Base-by-base conservation (phyloP, 2,888 invertebrate genomes). In the Hypercompe scribonia region DNA sequence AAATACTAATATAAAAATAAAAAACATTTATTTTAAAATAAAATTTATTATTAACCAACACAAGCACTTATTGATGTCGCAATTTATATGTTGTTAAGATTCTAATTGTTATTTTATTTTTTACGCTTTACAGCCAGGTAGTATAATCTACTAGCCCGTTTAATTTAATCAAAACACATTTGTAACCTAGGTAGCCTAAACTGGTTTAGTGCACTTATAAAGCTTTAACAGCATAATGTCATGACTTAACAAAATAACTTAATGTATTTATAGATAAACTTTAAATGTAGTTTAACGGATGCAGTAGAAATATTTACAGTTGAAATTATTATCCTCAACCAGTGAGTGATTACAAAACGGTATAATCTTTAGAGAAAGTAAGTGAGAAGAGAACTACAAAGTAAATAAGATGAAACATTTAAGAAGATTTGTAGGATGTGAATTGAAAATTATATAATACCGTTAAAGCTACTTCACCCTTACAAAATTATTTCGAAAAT, bases 251-350 rank as follows among this genome's bases (percentile, higher is more conserved):
- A 77, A n/a, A n/a, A 58, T 82, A 78, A 82, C 78, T 80, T 78
- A 81, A 74, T 50, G 73, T 67, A 68, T 65, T 69, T 33, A 71
- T 77, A 68, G n/a, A 68, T 58, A 75, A 70, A 67, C 21, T 73
- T 77, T 66, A 73, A 77, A 77, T 69, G 73, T 77, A 65, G 74
- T 54, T 54, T 54, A 54, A 54, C 34, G 63, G 70, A 54, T 67
- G 75, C 69, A 67, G 42, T 77, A 74, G 73, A 78, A 77, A 68
- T 83, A 85, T 86, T 84, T 86, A 86, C 86, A 86, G 63, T 33
- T 80, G 71, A 70, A 76, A 78, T 74, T n/a, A 54, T 24, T 54
- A 73, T 81, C 78, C 75, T 78, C 73, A 79, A 77, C 79, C 78
- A 78, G 78, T 66, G 80, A 79, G 75, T 66, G 73, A 76, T 79